These are phyloP conservation scores for Syrmaticus mikado DNA, from an alignment of 2,113 vertebrate species.

Conservation along the genomic window DNA sequence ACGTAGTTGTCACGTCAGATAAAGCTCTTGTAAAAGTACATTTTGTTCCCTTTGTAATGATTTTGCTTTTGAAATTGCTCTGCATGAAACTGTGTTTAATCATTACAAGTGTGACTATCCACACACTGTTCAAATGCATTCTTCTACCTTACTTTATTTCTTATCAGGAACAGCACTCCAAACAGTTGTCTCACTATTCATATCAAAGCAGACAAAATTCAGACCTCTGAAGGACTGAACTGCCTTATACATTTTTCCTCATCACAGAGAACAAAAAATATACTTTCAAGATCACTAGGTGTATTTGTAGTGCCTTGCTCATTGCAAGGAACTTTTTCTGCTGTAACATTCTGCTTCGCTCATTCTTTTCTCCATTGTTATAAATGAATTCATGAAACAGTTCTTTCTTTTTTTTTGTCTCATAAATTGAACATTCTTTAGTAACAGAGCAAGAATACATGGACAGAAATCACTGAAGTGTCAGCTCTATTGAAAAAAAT, in stretches of 20 bases:
- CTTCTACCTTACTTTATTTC: constrained; percentile 72
- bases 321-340: constrained; percentile 64
- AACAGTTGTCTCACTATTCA: constrained; percentile 78
- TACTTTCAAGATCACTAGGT: constrained; percentile 58
- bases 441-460: constrained; percentile 32
- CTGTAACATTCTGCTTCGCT: constrained; percentile 63
- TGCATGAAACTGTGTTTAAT: constrained; percentile 77
- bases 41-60: constrained; percentile 61
- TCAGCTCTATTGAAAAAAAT: constrained; percentile 3
- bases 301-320: constrained; percentile 56
- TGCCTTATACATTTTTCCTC: constrained; percentile 74
- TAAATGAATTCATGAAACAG: constrained; percentile 66
- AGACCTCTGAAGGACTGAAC: constrained; percentile 73
- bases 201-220: constrained; percentile 81
- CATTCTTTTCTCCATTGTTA: constrained; percentile 70
- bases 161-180: constrained; percentile 77
- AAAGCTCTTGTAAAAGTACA: constrained; percentile 48
- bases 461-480: constrained; percentile 26
- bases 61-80: constrained; percentile 70
- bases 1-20: constrained; percentile 21
- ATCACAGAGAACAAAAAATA: constrained; percentile 66
- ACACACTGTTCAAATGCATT: constrained; percentile 70
- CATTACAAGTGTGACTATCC: constrained; percentile 74
- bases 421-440: constrained; percentile 32
- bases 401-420: constrained; percentile 66